Base-by-base conservation (phyloP, 1,140 invertebrate species). In the Fopius arisanus region DNA sequence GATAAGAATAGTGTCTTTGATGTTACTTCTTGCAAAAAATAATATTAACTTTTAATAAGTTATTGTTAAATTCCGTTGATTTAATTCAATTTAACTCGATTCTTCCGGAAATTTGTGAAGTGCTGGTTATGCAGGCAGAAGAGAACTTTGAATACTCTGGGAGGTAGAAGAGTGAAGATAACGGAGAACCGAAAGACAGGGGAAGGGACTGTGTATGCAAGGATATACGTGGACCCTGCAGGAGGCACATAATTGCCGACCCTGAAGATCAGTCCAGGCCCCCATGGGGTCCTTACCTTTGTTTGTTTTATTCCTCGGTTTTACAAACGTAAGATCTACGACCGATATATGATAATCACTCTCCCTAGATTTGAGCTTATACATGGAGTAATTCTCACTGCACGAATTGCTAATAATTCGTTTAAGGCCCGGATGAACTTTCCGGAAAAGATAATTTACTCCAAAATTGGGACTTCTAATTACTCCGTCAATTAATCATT, bases 261-360 rank as follows among this genome's bases (percentile, higher is more conserved):
- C 84, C 85, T 87, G 83, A 85, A 85, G 83, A 87, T 86, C 84
- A 82, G 78, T 80, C 80, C 82, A n/a, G 74, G 68, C 68, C 86
- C 84, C 84, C 86, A 87, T 87, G 86, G 84, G 85, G 86, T 82
- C 83, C 75, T 81, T 81, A 73, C 75, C 81, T 84, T 84, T 87
- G 85, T 88, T 87, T 88, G 86, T 88, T 88, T 87, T 88, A 87
- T 87, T 87, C 85, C 84, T 81, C 83, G 84, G 84, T 86, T 87
- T 86, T 84, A 87, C 84, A 85, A 87, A 87, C 85, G 82, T 78
- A 80, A 87, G 86, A 88, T 86, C 85, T 88, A 87, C 85, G 84
- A 84, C 81, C 84, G 84, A 88, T 86, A 86, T 87, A 85, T 87
- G 86, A 87, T 87, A 86, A 87, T 88, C 84, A 80, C 83, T 82